phyloP scores from a whole-genome alignment of 2,888 invertebrate genomes.

The Torymus aiolomorphi region DNA sequence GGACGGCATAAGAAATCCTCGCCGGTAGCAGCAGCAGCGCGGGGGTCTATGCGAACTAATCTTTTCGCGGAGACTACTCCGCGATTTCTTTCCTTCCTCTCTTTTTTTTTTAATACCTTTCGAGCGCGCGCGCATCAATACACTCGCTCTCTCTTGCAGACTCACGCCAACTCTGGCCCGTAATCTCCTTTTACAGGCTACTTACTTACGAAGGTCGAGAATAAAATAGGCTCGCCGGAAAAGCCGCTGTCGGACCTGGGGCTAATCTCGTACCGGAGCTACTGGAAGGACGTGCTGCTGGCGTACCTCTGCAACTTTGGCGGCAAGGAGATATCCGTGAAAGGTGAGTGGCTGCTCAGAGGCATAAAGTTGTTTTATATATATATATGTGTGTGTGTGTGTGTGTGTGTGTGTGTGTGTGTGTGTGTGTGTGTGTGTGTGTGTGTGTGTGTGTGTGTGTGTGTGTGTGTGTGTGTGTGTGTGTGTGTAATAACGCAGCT shows the following conservation, averaged over 20 bases:
- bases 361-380: too few relatives aligned
- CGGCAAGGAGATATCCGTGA: slow-evolving; percentile 92
- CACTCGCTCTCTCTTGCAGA: neutral
- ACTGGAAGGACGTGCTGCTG: slow-evolving; percentile 98
- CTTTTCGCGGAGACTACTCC: neutral
- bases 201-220: slow-evolving; percentile 94
- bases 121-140: neutral
- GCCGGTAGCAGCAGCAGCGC: too few relatives aligned
- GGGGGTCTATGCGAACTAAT: neutral
- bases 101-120: too few relatives aligned
- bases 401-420: too few relatives aligned
- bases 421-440: too few relatives aligned
- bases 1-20: too few relatives aligned
- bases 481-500: too few relatives aligned
- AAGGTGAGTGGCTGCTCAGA: slow-evolving; percentile 78
- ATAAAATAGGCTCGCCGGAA: slow-evolving; percentile 99
- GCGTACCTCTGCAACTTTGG: slow-evolving; percentile 93
- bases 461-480: too few relatives aligned
- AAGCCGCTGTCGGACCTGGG: slow-evolving; percentile 98
- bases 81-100: neutral
- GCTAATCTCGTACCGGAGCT: slow-evolving; percentile 96
- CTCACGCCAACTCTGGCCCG: neutral
- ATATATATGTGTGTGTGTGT: too few relatives aligned
- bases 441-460: too few relatives aligned
- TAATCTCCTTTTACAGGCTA: slow-evolving; percentile 83